Evolutionary conservation across 2,888 invertebrate species (phyloP).

Genomic region (Drosophila ustulata): DNA sequence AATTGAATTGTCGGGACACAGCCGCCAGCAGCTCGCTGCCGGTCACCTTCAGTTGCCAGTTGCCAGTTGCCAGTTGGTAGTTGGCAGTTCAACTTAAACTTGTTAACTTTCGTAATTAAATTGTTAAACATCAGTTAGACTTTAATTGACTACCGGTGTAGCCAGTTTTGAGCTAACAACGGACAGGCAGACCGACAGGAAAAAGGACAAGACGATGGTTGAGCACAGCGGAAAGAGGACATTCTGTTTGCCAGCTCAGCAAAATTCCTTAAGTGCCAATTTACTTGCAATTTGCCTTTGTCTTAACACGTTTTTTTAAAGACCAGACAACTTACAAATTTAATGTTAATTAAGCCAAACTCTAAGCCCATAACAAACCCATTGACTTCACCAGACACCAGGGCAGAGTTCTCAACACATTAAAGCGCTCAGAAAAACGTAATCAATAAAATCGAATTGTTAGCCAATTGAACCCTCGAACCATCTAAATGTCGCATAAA

Average conservation of each 20-base stretch:
- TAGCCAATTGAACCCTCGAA: constrained; percentile 61
- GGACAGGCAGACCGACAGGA: constrained; percentile 8
- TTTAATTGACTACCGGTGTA: constrained; percentile 76
- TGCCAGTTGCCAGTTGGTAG: constrained; percentile 50
- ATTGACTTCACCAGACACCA: background rate
- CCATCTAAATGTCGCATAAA: constrained; percentile 54
- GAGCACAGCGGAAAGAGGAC: constrained; percentile 39
- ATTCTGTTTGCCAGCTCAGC: constrained; percentile 60
- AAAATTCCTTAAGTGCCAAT: constrained; percentile 76
- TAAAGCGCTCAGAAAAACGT: constrained; percentile 36
- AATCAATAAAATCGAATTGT: constrained; percentile 77
- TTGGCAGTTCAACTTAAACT: constrained; percentile 66
- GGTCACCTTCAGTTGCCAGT: constrained; percentile 28
- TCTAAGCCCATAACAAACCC: constrained; percentile 39
- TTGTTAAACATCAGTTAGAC: constrained; percentile 77
- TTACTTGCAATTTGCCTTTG: constrained; percentile 77
- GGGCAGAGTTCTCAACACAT: constrained; percentile 24
- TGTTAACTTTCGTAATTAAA: constrained; percentile 81
- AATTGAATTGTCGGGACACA: constrained; percentile 36
- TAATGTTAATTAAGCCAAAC: constrained; percentile 71
- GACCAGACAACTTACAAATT: constrained; percentile 53
- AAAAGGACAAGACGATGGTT: background rate
- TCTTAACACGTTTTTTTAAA: constrained; percentile 65
- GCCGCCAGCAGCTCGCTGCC: constrained; percentile 22
- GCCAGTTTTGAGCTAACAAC: constrained; percentile 31